A percentile compares a stretch with the other conserved stretches of the same genome.
Evolutionary conservation across 2,888 invertebrate genomes (phyloP).

Genomic region (Mimas tiliae): DNA sequence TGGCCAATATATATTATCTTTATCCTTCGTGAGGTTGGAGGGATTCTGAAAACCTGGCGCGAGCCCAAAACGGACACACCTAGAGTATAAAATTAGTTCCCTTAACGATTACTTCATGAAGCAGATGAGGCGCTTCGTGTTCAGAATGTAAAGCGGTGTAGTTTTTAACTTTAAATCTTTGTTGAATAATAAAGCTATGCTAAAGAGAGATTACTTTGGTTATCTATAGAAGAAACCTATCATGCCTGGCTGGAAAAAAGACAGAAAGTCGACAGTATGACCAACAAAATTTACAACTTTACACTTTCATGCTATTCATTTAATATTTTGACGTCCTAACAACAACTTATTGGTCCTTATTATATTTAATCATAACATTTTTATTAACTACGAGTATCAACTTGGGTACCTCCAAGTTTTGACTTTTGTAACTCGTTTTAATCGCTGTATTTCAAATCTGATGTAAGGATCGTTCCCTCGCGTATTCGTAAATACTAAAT

Average conservation of each 20-base stretch:
- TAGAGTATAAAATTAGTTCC: constrained; percentile 15
- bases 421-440: neutral
- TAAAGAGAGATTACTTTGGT: too few species aligned
- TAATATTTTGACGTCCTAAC: too few species aligned
- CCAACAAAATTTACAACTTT: too few species aligned
- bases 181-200: too few species aligned
- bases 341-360: too few species aligned
- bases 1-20: neutral
- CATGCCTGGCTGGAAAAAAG: too few species aligned
- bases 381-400: too few species aligned
- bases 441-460: constrained; percentile 5
- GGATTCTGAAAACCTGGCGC: neutral
- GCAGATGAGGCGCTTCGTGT: neutral
- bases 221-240: too few species aligned
- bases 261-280: too few species aligned
- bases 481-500: constrained; percentile 7
- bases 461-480: constrained; percentile 19
- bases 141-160: neutral
- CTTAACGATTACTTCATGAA: constrained; percentile 15
- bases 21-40: neutral
- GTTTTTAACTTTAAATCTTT: neutral
- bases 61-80: constrained; percentile 1
- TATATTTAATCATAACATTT: too few species aligned
- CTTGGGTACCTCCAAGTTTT: neutral
- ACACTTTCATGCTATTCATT: too few species aligned